Conservation (phyloP, 2,888 invertebrate species). For the Ennomos fuscantarius region DNA sequence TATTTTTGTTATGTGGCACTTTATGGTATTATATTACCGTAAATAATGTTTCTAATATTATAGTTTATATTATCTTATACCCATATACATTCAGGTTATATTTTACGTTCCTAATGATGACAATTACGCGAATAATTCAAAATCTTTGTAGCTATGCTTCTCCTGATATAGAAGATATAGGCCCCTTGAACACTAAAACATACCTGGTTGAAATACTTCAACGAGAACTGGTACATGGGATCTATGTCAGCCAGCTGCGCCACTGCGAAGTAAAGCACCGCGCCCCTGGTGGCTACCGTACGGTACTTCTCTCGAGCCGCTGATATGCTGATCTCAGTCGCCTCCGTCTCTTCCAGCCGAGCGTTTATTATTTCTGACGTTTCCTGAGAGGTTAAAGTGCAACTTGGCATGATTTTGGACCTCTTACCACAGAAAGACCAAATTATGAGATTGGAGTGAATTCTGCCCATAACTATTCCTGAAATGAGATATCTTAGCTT, state of each 20-base stretch:
- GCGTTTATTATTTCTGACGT: conserved; percentile 95
- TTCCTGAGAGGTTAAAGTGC: conserved; percentile 82
- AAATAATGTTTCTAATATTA: no score
- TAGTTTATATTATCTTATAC: no score
- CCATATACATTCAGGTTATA: no score
- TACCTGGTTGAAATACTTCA: conserved; percentile 92
- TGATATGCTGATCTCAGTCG: conserved; percentile 94
- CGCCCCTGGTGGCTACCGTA: conserved; percentile 93
- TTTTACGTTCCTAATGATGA: no score
- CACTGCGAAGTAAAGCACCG: conserved; percentile 96
- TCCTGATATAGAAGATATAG: no score
- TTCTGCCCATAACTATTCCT: no score
- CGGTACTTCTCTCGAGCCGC: conserved; percentile 94
- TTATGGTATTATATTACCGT: no score
- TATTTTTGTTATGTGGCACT: no score
- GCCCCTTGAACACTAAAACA: conserved; percentile 1
- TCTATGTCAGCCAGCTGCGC: conserved; percentile 95
- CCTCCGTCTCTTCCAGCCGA: conserved; percentile 93
- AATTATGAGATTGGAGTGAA: no score
- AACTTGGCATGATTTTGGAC: neutral
- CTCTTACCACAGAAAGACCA: neutral
- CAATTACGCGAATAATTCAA: no score
- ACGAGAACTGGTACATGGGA: conserved; percentile 98
- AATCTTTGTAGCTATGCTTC: no score
- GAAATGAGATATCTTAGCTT: no score